phyloP scores from a whole-genome alignment of 2,797 vertebrate species.

The Alfaro cultratus region DNA sequence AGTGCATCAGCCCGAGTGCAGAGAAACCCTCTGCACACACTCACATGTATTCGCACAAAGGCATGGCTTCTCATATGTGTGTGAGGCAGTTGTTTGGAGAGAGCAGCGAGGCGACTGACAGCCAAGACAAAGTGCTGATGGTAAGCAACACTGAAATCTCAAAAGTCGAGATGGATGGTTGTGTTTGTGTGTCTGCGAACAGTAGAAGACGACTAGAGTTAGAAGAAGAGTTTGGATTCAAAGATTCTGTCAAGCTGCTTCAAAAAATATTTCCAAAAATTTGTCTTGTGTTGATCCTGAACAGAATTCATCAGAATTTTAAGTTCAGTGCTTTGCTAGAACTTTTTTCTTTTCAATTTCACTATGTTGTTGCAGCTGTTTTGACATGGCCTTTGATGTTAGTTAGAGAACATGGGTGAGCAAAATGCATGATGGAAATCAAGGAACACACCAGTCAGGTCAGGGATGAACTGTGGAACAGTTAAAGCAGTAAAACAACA shows the following conservation, averaged over 20 bases:
- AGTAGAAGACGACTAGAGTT: not conserved
- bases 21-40: constrained; percentile 18
- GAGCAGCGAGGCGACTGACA: constrained; percentile 67
- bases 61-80: constrained; percentile 66
- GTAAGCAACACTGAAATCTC: constrained; percentile 64
- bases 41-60: constrained; percentile 47
- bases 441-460: not conserved
- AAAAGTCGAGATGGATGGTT: constrained; percentile 41
- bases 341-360: not conserved
- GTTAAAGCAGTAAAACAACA: not conserved
- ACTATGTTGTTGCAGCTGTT: not conserved
- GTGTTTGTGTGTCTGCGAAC: constrained; percentile 11
- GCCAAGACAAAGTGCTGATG: constrained; percentile 73
- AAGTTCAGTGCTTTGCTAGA: not conserved
- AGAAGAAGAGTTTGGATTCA: constrained; percentile 12
- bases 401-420: not conserved
- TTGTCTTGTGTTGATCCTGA: not conserved
- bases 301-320: not conserved
- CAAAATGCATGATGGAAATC: not conserved
- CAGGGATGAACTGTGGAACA: not conserved
- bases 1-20: constrained; percentile 39
- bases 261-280: constrained; percentile 4
- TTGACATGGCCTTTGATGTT: not conserved
- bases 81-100: constrained; percentile 58
- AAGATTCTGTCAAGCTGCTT: not conserved